Evolutionary conservation across 2,797 vertebrate genomes (phyloP).

Genomic region (Neosalanx taihuensis): DNA sequence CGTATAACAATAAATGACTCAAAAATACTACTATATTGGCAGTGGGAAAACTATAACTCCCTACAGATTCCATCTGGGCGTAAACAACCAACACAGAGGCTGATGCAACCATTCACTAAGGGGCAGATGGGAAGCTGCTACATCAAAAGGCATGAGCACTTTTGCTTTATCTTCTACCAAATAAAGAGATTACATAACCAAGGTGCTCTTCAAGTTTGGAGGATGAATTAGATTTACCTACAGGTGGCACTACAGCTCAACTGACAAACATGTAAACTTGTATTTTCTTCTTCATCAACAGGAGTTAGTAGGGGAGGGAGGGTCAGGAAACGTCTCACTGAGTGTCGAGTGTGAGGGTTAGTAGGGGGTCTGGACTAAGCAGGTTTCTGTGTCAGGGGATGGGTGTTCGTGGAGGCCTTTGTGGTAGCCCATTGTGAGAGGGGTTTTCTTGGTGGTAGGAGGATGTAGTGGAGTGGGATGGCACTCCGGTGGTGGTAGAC

Average conservation of each 20-base stretch:
- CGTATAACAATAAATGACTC: not conserved
- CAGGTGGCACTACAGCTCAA: slow-evolving; percentile 73
- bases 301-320: slow-evolving; percentile 42
- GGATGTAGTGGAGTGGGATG: slow-evolving; percentile 52
- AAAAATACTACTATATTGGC: not conserved
- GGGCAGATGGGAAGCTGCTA: slow-evolving; percentile 47
- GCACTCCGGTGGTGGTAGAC: slow-evolving; percentile 48
- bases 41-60: not conserved
- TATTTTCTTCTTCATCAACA: slow-evolving; percentile 76
- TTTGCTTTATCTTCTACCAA: slow-evolving; percentile 19
- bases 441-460: slow-evolving; percentile 64
- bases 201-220: slow-evolving; percentile 59
- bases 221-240: slow-evolving; percentile 47
- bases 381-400: slow-evolving; percentile 66
- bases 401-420: slow-evolving; percentile 80
- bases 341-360: slow-evolving; percentile 30
- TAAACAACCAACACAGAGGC: slow-evolving; percentile 24
- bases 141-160: slow-evolving; percentile 27
- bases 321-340: slow-evolving; percentile 31
- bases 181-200: slow-evolving; percentile 35
- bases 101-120: slow-evolving; percentile 40
- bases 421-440: slow-evolving; percentile 79
- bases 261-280: slow-evolving; percentile 80
- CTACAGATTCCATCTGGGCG: no score
- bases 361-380: slow-evolving; percentile 43